Percentiles rank a stretch among this genome's conserved stretches.
Conservation (phyloP, 2,113 vertebrate species). For the Thalassoma bifasciatum region DNA sequence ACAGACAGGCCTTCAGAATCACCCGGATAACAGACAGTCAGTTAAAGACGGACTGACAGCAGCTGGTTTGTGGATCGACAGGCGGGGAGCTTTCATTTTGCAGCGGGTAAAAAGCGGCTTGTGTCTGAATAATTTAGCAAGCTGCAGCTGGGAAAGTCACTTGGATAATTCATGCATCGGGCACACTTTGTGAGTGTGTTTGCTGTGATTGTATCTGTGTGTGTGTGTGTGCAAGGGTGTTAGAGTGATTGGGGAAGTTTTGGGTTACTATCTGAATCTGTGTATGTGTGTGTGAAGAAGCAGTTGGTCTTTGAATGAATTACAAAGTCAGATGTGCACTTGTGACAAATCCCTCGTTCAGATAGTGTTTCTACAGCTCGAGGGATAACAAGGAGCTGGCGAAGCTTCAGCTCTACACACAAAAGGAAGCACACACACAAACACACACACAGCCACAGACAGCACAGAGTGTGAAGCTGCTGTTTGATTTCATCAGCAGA, state of each 20-base stretch:
- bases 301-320: slow-evolving; percentile 51
- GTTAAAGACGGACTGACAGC: slow-evolving; percentile 48
- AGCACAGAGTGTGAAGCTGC: slow-evolving; percentile 11
- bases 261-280: not conserved
- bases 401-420: slow-evolving; percentile 19
- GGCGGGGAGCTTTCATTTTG: slow-evolving; percentile 60
- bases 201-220: slow-evolving; percentile 34
- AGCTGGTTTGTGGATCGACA: slow-evolving; percentile 61
- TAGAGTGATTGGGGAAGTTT: slow-evolving; percentile 33
- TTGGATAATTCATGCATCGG: slow-evolving; percentile 76
- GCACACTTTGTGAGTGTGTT: slow-evolving; percentile 61
- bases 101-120: slow-evolving; percentile 40
- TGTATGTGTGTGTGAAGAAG: slow-evolving; percentile 9
- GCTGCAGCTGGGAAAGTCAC: slow-evolving; percentile 69
- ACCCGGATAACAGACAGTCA: slow-evolving; percentile 33
- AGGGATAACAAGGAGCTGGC: slow-evolving; percentile 62
- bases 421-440: slow-evolving; percentile 9
- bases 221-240: slow-evolving; percentile 22
- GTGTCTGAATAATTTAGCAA: slow-evolving; percentile 76
- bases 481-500: slow-evolving; percentile 56
- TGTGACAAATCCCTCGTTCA: slow-evolving; percentile 69
- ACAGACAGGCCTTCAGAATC: slow-evolving; percentile 24
- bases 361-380: slow-evolving; percentile 46
- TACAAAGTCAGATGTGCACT: slow-evolving; percentile 69
- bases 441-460: not conserved